Evolutionary conservation across 1,140 invertebrate species (phyloP).

Genomic region (Homalodisca vitripennis): DNA sequence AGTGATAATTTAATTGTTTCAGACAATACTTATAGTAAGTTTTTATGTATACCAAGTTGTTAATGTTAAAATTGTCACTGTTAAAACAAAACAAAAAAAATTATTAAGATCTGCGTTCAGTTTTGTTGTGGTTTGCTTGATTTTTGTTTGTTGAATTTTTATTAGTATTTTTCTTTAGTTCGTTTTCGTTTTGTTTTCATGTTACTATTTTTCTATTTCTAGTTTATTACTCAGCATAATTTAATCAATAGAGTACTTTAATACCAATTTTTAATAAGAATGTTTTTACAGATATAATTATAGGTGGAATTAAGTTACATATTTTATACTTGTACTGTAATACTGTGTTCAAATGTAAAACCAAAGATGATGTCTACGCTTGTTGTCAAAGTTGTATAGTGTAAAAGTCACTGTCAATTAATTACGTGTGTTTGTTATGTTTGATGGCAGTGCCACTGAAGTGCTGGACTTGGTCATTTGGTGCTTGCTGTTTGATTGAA

Average conservation of each 20-base stretch:
- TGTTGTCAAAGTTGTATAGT: conserved; percentile 11
- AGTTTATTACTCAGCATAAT: too few relatives aligned
- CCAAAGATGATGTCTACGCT: conserved; percentile 30
- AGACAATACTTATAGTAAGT: too few relatives aligned
- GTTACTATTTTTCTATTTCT: too few relatives aligned
- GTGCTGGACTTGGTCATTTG: neutral
- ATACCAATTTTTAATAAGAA: too few relatives aligned
- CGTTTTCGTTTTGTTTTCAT: neutral
- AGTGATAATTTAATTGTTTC: too few relatives aligned
- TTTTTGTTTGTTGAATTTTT: neutral
- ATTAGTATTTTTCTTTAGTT: neutral
- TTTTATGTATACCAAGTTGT: neutral
- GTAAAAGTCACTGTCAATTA: conserved; percentile 23
- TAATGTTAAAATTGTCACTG: neutral
- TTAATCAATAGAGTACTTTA: too few relatives aligned
- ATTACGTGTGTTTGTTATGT: conserved; percentile 13
- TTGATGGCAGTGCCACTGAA: neutral
- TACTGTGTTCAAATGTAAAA: conserved; percentile 25
- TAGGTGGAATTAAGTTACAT: too few relatives aligned
- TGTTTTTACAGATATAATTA: too few relatives aligned
- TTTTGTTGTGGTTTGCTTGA: too few relatives aligned
- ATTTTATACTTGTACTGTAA: neutral
- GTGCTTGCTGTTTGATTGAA: neutral
- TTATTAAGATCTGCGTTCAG: too few relatives aligned
- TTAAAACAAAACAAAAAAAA: too few relatives aligned